These are phyloP conservation scores for Centropus unirufus DNA, from an alignment of 2,113 vertebrate genomes.

Conservation along the genomic window DNA sequence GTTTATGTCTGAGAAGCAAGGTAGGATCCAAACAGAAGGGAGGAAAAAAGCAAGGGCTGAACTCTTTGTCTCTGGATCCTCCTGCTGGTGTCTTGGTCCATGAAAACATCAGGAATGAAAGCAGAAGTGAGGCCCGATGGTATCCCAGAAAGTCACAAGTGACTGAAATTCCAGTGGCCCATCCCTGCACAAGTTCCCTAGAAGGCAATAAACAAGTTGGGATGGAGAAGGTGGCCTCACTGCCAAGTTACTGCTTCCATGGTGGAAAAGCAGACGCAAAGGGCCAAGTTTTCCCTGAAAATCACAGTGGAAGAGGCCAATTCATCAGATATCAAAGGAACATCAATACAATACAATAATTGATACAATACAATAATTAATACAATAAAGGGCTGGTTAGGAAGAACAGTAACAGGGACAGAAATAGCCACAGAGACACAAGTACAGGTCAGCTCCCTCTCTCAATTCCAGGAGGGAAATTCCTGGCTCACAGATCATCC, in stretches of 20 bases:
- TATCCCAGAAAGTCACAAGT: background rate
- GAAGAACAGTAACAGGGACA: background rate
- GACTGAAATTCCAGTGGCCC: background rate
- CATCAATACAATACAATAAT: background rate
- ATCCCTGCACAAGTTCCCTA: background rate
- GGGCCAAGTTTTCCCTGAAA: background rate
- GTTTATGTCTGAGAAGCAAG: background rate
- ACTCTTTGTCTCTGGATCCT: background rate
- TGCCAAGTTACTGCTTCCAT: background rate
- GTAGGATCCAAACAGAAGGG: background rate
- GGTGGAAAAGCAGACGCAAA: background rate
- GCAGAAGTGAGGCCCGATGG: background rate
- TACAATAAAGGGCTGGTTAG: background rate
- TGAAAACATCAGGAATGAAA: background rate
- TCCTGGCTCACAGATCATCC: background rate
- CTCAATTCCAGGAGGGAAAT: background rate
- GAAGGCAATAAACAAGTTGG: background rate
- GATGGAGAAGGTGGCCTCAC: background rate
- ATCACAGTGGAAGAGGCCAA: background rate
- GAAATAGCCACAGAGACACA: background rate
- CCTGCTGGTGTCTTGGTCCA: background rate
- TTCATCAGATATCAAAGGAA: background rate
- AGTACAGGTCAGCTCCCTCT: background rate
- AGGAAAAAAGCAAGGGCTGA: background rate
- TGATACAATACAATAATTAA: background rate